Base-by-base conservation (phyloP, 1,140 invertebrate species). In the Drosophila bocki region DNA sequence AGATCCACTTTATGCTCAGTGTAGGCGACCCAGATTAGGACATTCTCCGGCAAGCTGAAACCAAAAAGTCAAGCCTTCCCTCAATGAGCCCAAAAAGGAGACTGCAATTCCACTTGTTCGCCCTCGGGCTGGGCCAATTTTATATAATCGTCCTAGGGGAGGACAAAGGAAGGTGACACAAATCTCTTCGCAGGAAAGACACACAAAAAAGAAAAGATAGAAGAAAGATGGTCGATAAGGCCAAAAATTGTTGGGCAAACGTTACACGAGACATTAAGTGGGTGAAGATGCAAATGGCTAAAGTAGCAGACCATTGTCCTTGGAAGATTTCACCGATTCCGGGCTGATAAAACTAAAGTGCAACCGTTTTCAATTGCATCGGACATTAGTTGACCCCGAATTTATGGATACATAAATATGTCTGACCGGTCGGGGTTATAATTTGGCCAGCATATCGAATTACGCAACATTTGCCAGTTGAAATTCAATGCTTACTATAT, bases 1-100 rank as follows among this genome's bases (percentile, higher is more conserved):
- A 5, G 9, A 29, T 51, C 50, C 39, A 42, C 22, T 54, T 53
- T 15, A 33, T 48, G 42, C 48, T 45, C 69, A 51, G 42, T 61
- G 50, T 59, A 68, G 37, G 6, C 22, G 56, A 70, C 63, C 68
- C 74, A 75, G 82, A 75, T 84, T 84, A 84, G 53, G 50, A 41
- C 33, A 37, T 47, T 37, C 42, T 39, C 26, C 5, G 42, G 41
- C 63, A 75, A 74, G 54, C 45, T 72, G 65, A 79, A 81, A 86
- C 86, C 91, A 91, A 91, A 80, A 92, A 90, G 86, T 91, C 84
- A 91, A 91, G 72, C 76, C 42, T 67, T 80, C 64, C 56, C 57
- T 65, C 69, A 82, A 75, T 82, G 57, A 65, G 62, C 67, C 58
- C 60, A 69, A 54, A 69, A 54, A 58, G 69, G 64, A 78, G 63